Evolutionary conservation across 2,113 vertebrate genomes (phyloP).

Genomic region (Mesoclemmys tuberculata): DNA sequence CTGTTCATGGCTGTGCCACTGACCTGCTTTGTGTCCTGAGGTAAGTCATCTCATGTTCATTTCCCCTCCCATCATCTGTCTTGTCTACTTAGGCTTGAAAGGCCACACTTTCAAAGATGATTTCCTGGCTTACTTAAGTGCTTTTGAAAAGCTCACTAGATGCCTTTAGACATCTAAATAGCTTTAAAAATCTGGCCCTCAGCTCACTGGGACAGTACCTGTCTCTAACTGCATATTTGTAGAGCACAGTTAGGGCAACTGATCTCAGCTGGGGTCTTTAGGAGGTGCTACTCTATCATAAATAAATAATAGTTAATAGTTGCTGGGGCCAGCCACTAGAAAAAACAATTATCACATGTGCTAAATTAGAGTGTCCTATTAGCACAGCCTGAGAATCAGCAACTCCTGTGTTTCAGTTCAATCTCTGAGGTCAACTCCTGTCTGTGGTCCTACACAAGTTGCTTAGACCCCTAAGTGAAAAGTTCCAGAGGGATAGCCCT

Average conservation of each 20-base stretch:
- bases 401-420: background rate
- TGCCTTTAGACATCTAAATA: background rate
- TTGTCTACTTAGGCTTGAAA: background rate
- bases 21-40: background rate
- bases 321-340: background rate
- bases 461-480: background rate
- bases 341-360: background rate
- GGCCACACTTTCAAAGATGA: background rate
- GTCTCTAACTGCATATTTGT: too few relatives aligned
- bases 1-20: background rate
- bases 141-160: background rate
- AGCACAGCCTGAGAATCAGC: background rate
- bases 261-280: background rate
- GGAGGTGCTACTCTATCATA: background rate
- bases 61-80: background rate
- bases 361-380: background rate
- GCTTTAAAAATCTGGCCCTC: background rate
- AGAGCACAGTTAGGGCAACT: background rate
- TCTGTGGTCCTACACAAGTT: background rate
- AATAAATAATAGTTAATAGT: background rate
- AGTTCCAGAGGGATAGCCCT: too few relatives aligned
- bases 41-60: background rate
- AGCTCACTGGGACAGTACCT: background rate
- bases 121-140: background rate
- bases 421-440: background rate